Conservation (phyloP, 1,140 invertebrate genomes). For the Rhysida immarginata region DNA sequence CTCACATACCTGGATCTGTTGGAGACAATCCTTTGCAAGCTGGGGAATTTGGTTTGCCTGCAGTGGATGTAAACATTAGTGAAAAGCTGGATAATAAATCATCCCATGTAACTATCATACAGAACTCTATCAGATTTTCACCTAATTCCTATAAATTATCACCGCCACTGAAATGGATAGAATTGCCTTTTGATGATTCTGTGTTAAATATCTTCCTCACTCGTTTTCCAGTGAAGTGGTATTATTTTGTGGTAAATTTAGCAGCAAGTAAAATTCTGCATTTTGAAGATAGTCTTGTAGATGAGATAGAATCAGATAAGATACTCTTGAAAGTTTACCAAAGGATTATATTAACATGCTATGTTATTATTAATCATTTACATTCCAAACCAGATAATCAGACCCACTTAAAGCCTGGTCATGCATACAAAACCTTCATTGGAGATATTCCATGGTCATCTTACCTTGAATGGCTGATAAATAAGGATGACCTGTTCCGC, state of each 20-base stretch:
- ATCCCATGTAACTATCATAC: neutral
- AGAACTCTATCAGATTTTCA: neutral
- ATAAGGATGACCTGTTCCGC: slow-evolving; percentile 25
- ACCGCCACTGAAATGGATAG: slow-evolving; percentile 24
- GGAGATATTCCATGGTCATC: slow-evolving; percentile 30
- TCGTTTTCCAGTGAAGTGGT: slow-evolving; percentile 28
- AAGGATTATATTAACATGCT: neutral
- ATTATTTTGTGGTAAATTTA: slow-evolving; percentile 22
- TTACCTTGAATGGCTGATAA: slow-evolving; percentile 29
- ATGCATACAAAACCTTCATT: slow-evolving; percentile 29
- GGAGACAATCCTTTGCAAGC: neutral
- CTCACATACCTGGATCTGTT: neutral
- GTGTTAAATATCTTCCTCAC: slow-evolving; percentile 23
- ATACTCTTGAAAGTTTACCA: slow-evolving; percentile 1
- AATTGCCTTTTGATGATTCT: slow-evolving; percentile 27
- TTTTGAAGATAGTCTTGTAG: slow-evolving; percentile 6
- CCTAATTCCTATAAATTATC: slow-evolving; percentile 15
- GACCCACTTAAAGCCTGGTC: slow-evolving; percentile 18
- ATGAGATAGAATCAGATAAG: slow-evolving; percentile 9
- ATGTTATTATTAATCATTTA: neutral
- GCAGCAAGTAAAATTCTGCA: slow-evolving; percentile 8
- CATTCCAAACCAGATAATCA: neutral
- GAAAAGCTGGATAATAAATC: neutral
- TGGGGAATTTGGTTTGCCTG: neutral
- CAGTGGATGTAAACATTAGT: neutral